phyloP scores from a whole-genome alignment of 2,888 invertebrate species.

The Nymphalis urticae region DNA sequence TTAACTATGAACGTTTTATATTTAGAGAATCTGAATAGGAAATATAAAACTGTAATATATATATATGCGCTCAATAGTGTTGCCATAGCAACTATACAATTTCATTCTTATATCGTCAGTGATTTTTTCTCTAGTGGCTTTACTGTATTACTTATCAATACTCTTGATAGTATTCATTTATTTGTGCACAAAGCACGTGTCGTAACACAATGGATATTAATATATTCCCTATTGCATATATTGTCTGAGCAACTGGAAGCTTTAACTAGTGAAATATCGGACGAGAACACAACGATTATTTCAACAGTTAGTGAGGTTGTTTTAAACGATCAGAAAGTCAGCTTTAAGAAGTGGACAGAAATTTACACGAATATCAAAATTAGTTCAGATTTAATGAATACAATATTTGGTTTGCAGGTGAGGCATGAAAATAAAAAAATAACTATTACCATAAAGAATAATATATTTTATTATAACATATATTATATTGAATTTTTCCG shows the following conservation, averaged over 20 bases:
- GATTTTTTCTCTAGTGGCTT: background rate
- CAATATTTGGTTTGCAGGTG: conserved; percentile 21
- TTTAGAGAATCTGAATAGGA: background rate
- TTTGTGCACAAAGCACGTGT: background rate
- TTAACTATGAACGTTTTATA: background rate
- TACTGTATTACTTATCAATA: background rate
- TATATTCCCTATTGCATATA: background rate
- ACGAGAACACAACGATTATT: background rate
- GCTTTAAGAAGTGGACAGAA: background rate
- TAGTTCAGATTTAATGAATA: conserved; percentile 9
- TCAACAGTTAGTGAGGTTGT: background rate
- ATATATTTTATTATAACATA: background rate
- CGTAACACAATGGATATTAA: background rate
- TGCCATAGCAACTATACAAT: background rate
- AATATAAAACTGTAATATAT: background rate
- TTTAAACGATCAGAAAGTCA: background rate
- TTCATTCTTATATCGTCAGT: too few species aligned
- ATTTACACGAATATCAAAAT: conserved; percentile 12
- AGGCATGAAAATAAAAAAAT: background rate
- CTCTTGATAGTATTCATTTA: background rate
- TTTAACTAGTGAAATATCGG: background rate
- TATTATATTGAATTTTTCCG: too few species aligned
- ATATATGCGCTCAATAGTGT: background rate
- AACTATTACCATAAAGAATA: background rate
- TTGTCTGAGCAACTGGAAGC: background rate